Conservation (phyloP, 1,140 invertebrate genomes). For the Drosophila ficusphila region DNA sequence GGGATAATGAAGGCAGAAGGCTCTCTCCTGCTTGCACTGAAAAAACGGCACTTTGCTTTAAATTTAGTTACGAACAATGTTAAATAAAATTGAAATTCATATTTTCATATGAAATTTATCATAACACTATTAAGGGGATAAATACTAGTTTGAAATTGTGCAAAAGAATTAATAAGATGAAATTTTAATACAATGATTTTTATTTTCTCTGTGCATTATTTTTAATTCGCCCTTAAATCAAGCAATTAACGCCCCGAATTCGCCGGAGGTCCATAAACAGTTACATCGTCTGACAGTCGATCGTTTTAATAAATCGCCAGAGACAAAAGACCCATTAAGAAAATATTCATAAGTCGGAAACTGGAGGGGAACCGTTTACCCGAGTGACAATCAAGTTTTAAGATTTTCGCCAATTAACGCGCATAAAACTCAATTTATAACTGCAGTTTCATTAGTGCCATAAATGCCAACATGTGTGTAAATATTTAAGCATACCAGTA, state of each 20-base stretch:
- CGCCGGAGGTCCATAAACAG: constrained; percentile 17
- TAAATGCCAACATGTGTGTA: constrained; percentile 1
- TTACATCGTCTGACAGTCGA: constrained; percentile 34
- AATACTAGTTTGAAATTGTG: no score
- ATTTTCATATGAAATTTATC: no score
- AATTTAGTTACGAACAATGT: no score
- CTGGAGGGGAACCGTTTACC: neutral
- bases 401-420: constrained; percentile 61
- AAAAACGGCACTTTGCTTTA: no score
- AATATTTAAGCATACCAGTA: constrained; percentile 1
- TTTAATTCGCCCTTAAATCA: constrained; percentile 50
- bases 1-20: constrained; percentile 11
- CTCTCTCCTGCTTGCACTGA: constrained; percentile 2
- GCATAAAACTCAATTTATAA: constrained; percentile 50
- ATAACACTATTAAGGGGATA: no score
- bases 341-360: neutral
- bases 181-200: no score
- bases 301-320: constrained; percentile 34
- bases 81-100: no score
- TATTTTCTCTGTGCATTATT: constrained; percentile 3
- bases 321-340: constrained; percentile 23
- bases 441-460: constrained; percentile 46
- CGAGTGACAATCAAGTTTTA: constrained; percentile 26
- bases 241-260: constrained; percentile 33
- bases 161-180: no score